Evolutionary conservation across 2,888 invertebrate genomes (phyloP).

Genomic region (Oconnorella tubifera): DNA sequence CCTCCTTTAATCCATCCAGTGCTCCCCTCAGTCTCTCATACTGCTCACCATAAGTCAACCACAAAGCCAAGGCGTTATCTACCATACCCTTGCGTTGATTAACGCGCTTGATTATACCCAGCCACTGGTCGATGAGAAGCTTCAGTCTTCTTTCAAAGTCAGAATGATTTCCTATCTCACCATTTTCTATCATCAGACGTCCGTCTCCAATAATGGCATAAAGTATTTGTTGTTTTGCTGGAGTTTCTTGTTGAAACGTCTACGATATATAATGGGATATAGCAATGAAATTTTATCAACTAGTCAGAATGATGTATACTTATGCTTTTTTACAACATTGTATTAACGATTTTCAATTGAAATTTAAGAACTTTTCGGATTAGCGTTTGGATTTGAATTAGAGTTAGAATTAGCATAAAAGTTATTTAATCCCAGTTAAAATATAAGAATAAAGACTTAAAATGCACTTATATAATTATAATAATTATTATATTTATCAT

Average conservation of each 20-base stretch:
- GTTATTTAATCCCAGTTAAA: too few species aligned
- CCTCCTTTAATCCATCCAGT: constrained; percentile 44
- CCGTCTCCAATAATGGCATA: constrained; percentile 52
- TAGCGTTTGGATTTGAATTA: neutral
- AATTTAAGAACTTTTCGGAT: too few species aligned
- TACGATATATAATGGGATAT: constrained; percentile 24
- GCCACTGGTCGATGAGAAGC: constrained; percentile 52
- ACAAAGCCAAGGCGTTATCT: constrained; percentile 44
- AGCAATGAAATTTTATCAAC: neutral
- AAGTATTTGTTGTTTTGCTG: constrained; percentile 49
- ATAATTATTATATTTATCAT: too few species aligned
- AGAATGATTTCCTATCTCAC: constrained; percentile 35
- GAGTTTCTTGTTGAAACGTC: constrained; percentile 50
- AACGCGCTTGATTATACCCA: constrained; percentile 46
- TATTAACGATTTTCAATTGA: too few species aligned
- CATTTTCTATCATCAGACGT: constrained; percentile 36
- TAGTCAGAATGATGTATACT: too few species aligned
- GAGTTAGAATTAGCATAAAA: neutral
- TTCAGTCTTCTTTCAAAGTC: constrained; percentile 49
- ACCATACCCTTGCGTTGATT: constrained; percentile 50
- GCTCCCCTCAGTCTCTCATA: constrained; percentile 37
- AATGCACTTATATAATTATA: too few species aligned
- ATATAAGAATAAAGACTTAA: too few species aligned
- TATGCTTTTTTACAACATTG: too few species aligned
- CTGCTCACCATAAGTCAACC: constrained; percentile 40